phyloP scores from a whole-genome alignment of 2,888 invertebrate species.

The Chironomus tentans region DNA sequence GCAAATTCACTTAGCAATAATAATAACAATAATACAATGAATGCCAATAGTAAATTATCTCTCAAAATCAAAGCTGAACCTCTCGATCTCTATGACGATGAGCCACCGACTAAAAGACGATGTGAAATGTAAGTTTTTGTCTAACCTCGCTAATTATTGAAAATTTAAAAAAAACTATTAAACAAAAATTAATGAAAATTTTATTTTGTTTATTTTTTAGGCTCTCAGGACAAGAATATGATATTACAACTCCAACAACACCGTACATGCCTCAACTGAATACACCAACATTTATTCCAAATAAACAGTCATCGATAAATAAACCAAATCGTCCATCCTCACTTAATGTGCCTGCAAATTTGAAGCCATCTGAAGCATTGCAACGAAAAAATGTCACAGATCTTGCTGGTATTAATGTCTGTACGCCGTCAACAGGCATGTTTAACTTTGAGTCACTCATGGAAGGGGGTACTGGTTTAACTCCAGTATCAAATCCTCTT shows the following conservation, averaged over 20 bases:
- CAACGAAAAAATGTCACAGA: constrained; percentile 48
- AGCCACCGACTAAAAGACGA: constrained; percentile 10
- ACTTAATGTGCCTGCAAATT: constrained; percentile 54
- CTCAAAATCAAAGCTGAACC: constrained; percentile 24
- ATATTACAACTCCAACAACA: constrained; percentile 32
- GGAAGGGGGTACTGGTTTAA: constrained; percentile 87
- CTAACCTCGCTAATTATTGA: too few species aligned
- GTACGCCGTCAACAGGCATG: constrained; percentile 77
- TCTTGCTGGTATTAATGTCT: constrained; percentile 72
- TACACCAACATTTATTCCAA: constrained; percentile 37
- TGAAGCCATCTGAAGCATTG: constrained; percentile 47
- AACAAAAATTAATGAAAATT: constrained; percentile 20
- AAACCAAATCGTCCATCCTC: constrained; percentile 65
- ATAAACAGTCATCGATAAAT: constrained; percentile 30
- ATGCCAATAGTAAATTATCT: constrained; percentile 16
- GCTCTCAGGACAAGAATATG: constrained; percentile 36
- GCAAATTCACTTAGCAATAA: neutral
- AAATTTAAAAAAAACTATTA: too few species aligned
- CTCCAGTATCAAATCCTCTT: constrained; percentile 64
- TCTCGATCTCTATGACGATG: constrained; percentile 13
- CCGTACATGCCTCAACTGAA: constrained; percentile 37
- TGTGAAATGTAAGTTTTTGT: constrained; percentile 19
- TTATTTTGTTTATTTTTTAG: neutral
- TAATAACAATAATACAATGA: neutral
- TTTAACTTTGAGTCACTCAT: constrained; percentile 89